phyloP scores from a whole-genome alignment of 2,888 invertebrate species.

The Scaptomyza cyrtandrae region DNA sequence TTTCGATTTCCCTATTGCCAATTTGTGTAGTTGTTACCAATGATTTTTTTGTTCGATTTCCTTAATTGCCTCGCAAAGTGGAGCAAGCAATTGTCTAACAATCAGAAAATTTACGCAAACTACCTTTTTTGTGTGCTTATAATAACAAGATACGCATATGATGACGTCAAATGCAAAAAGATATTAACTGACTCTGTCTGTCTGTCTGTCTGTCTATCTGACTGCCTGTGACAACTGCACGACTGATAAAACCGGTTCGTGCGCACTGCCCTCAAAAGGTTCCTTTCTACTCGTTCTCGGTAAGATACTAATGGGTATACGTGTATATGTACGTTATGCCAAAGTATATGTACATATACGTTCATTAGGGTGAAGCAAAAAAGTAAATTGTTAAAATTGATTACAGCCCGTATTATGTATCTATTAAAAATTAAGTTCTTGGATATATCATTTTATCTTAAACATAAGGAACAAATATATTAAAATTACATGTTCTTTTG shows the following conservation, averaged over 20 bases:
- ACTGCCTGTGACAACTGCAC: conserved; percentile 11
- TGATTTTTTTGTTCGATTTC: conserved; percentile 17
- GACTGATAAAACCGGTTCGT: conserved; percentile 65
- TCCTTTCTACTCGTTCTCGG: conserved; percentile 12
- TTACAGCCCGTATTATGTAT: neutral
- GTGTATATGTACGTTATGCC: too few relatives aligned
- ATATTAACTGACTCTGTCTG: conserved; percentile 24
- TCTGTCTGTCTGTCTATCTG: neutral
- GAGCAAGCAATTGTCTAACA: conserved; percentile 46
- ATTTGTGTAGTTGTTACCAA: conserved; percentile 55
- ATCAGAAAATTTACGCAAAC: conserved; percentile 23
- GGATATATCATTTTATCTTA: too few relatives aligned
- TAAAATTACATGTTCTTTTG: too few relatives aligned
- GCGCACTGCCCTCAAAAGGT: conserved; percentile 54
- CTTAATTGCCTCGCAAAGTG: conserved; percentile 52
- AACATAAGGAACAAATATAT: too few relatives aligned
- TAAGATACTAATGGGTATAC: conserved; percentile 2
- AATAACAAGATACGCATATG: conserved; percentile 29
- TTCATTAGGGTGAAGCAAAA: neutral
- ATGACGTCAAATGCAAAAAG: conserved; percentile 52
- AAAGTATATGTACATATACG: neutral
- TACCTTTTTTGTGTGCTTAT: conserved; percentile 9
- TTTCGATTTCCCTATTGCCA: conserved; percentile 54
- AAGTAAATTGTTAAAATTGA: neutral
- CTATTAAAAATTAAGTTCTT: too few relatives aligned